Evolutionary conservation across 2,113 vertebrate genomes (phyloP), one percentile per base, ranked within the genome.

Genomic region (Istiophorus platypterus): DNA sequence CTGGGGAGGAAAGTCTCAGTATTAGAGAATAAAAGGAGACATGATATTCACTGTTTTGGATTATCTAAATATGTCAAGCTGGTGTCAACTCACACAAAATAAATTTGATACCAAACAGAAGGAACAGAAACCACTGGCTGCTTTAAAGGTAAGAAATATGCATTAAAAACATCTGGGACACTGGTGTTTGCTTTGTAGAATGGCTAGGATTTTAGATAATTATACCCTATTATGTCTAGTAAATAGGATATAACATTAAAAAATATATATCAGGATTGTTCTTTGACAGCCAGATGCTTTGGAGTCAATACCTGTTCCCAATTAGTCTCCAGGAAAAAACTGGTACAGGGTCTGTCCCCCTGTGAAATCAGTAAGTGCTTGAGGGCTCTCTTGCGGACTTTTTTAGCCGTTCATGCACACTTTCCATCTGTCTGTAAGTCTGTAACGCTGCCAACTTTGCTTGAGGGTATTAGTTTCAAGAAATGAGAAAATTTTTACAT

Each of bases 341-440:
- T 67, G 24, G 42, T 3, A 12, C n/a, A 42, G 54, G 12, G 58
- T 51, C 24, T 71, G 52, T 41, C 51, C 41, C 22, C 42, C 31
- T 51, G 26, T 70, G 56, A 76, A 69, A 82, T 56, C 27, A 71
- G 7, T 52, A 29, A 57, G 31, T 73, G 24, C 66, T 76, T 64
- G 12, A 78, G 29, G 31, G 20, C 24, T 34, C n/a, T 69, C 14
- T 49, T 0, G 39, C 29, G 49, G 65, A 54, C 29, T 51, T 8
- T 37, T 0, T 42, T 1, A 62, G 63, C 51, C 34, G 20, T 56
- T 54, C 49, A 57, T 58, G n/a, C 42, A 76, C 4, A 29, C 56
- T 41, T 62, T 68, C 42, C 51, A 64, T 57, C 13, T 61, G 20
- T 45, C 31, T 59, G 15, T 47, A 34, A 61, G 24, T 45, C 31